Evolutionary conservation across 1,140 invertebrate genomes (phyloP), one percentile per base, ranked within the genome.

Genomic region (Trichomalopsis sarcophagae): DNA sequence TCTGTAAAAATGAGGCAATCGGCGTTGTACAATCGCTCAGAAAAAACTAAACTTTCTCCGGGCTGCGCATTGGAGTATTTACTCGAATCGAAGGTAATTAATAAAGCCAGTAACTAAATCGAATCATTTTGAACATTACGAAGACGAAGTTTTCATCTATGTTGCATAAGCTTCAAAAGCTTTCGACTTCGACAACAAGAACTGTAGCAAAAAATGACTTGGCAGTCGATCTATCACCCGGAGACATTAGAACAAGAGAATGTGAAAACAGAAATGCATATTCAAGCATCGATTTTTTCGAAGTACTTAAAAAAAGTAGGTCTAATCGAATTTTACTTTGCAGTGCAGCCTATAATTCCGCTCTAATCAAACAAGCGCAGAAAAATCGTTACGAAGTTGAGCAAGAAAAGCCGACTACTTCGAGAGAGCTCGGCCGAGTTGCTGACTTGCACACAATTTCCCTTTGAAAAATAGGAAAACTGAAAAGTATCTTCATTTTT

Each of bases 1-100:
- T 30, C 11, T 14, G 62, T 44, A n/a, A 1, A 40, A 80, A 80
- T 69, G 78, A 80, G 62, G 78, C 78, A 69, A 80, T 69, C 30
- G 11, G n/a, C 27, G 62, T 80, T 80, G 78, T 69, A 69, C 36
- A 80, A 80, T 69, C 17, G 11, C 21, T 40, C 21, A n/a, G 36
- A 69, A 80, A 69, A 68, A 69, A 11, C 17, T n/a, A 6, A 36
- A 78, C 50, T 44, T 47, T 44, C 47, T 78, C 44, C 75, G 44
- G 23, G 55, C 7, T 62, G 55, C n/a, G 21, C 21, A 62, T 7
- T 62, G 55, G 55, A 62, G 55, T 36, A 36, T 62, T 62, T 62
- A 62, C 6, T 62, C 17, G 17, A 62, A 55, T 55, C 9, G 47
- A 17, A 13, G 14, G 40, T 21, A 62, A 27, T 62, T 6, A 21